Evolutionary conservation across 2,113 vertebrate species (phyloP).

Genomic region (Caloenas nicobarica): DNA sequence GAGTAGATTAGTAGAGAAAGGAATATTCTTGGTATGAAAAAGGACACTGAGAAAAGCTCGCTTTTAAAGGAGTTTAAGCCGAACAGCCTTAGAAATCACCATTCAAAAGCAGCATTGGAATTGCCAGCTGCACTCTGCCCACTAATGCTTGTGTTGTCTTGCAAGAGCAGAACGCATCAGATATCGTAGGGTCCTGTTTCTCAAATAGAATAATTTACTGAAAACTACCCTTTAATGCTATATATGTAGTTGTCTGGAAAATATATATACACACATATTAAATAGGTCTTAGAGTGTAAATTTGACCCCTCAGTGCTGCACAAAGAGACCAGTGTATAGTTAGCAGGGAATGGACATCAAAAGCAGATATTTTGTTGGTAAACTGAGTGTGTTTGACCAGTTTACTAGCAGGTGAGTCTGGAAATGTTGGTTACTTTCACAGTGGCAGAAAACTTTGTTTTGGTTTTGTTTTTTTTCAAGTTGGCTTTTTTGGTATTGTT

Average conservation of each 20-base stretch:
- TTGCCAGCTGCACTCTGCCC: fast-evolving
- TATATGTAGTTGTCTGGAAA: not conserved
- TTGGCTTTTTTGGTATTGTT: not conserved
- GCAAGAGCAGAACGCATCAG: not conserved
- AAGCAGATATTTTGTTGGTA: not conserved
- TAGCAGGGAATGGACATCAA: not conserved
- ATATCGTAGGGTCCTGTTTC: not conserved
- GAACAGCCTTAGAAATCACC: not conserved
- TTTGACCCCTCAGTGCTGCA: not conserved
- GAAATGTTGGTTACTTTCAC: not conserved
- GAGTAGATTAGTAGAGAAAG: not conserved
- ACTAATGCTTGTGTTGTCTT: not conserved
- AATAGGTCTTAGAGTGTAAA: not conserved
- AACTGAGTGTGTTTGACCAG: not conserved
- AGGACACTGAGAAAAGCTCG: fast-evolving
- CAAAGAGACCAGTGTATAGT: not conserved
- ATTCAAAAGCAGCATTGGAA: not conserved
- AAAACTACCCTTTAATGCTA: not conserved
- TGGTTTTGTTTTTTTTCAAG: not conserved
- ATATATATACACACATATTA: not conserved
- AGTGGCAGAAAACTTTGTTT: not conserved
- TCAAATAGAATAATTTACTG: not conserved
- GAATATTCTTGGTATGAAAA: not conserved
- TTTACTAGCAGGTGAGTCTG: not conserved
- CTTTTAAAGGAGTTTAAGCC: not conserved